Evolutionary conservation across 2,113 vertebrate species (phyloP).

Genomic region (Ivindomyrus marchei): DNA sequence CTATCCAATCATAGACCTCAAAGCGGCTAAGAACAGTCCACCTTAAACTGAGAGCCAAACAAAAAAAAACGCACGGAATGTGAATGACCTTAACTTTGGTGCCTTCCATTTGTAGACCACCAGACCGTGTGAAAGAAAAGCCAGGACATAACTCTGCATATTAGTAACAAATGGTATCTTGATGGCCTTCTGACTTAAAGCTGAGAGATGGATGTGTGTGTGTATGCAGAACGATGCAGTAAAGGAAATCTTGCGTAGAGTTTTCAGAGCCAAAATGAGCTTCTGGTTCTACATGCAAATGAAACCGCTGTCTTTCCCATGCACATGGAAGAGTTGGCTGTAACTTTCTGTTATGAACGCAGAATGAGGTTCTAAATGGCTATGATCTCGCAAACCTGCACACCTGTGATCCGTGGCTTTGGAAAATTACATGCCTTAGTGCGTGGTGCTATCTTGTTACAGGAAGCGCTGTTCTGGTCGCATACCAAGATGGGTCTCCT

Average conservation of each 20-base stretch:
- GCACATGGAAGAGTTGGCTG: not conserved
- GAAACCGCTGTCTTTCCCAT: not conserved
- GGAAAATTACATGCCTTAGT: not conserved
- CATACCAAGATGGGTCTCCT: not conserved
- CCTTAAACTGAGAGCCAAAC: not conserved
- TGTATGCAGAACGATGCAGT: not conserved
- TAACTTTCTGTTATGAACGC: not conserved
- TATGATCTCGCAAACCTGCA: not conserved
- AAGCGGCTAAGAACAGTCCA: not conserved
- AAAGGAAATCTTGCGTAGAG: not conserved
- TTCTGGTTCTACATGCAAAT: not conserved
- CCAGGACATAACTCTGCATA: not conserved
- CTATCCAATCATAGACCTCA: not conserved
- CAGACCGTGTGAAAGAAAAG: not conserved
- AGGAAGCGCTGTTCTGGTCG: not conserved
- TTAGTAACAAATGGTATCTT: not conserved
- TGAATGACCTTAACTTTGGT: not conserved
- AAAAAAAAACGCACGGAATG: not conserved
- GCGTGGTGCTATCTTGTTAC: not conserved
- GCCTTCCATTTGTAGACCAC: conserved; percentile 6
- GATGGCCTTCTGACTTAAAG: not conserved
- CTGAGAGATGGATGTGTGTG: not conserved
- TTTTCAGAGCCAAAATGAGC: not conserved
- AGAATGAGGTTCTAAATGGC: not conserved
- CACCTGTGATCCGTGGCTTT: not conserved